These are phyloP conservation scores for Eilema depressum DNA, from an alignment of 2,888 invertebrate genomes.

Conservation along the genomic window DNA sequence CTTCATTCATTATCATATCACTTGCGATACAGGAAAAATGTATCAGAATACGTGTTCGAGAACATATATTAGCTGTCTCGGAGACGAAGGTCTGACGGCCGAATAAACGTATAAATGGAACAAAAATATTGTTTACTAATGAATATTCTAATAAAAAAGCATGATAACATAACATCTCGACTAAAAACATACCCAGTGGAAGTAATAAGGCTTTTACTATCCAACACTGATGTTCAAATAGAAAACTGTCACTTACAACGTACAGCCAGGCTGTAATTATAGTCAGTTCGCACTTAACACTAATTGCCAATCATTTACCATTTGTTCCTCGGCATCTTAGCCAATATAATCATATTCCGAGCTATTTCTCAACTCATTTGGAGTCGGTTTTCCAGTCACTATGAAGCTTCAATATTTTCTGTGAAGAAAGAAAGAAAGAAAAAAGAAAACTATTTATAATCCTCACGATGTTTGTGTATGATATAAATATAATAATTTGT, in stretches of 20 bases:
- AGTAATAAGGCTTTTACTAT: no score
- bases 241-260: not conserved
- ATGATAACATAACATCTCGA: not conserved
- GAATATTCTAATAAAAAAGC: conserved; percentile 24
- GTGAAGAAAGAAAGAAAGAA: no score
- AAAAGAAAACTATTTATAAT: no score
- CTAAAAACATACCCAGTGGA: no score
- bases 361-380: no score
- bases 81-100: conserved; percentile 41
- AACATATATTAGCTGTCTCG: conserved; percentile 30
- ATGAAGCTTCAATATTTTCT: no score
- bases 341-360: no score
- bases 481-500: no score
- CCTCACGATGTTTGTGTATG: no score
- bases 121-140: conserved; percentile 31
- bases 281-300: not conserved
- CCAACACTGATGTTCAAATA: not conserved
- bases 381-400: no score
- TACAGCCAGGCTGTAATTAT: not conserved
- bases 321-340: not conserved
- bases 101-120: conserved; percentile 23
- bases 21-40: not conserved
- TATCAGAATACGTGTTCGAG: conserved; percentile 24
- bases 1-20: not conserved
- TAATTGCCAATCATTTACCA: not conserved